These are phyloP conservation scores for Acrocephalus arundinaceus DNA, from an alignment of 2,113 vertebrate genomes.

Conservation along the genomic window DNA sequence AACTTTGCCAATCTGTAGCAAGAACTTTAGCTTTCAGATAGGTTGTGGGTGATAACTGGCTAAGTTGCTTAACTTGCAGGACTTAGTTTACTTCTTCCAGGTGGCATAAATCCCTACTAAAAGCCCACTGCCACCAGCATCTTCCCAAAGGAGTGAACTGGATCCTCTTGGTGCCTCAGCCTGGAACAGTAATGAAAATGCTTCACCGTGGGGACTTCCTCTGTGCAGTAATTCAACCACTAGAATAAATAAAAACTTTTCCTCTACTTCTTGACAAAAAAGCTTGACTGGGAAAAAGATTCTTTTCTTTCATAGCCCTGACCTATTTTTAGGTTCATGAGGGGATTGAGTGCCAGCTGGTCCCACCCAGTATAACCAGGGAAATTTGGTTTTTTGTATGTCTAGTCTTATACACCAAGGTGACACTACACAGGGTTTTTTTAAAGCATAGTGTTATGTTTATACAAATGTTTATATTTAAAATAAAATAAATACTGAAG, in stretches of 20 bases:
- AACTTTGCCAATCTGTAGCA: background rate
- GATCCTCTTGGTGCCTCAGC: background rate
- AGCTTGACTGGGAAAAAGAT: background rate
- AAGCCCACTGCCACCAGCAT: background rate
- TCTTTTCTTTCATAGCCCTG: background rate
- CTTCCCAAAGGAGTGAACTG: background rate
- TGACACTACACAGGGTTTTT: background rate
- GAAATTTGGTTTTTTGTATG: background rate
- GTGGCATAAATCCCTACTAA: background rate
- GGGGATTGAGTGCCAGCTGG: background rate
- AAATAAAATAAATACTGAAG: background rate
- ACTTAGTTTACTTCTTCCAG: background rate
- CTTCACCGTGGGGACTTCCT: background rate
- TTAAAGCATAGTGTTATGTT: background rate
- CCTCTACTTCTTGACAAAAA: background rate
- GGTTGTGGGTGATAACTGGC: background rate
- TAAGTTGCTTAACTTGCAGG: background rate
- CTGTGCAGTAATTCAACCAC: background rate
- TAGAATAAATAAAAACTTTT: background rate
- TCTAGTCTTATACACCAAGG: background rate
- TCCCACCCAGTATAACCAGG: background rate
- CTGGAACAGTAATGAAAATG: background rate
- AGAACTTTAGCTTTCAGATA: background rate
- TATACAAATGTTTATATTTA: background rate
- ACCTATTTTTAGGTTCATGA: background rate